Evolutionary conservation across 2,797 vertebrate species (phyloP).

Genomic region (Pseudochaenichthys georgianus): DNA sequence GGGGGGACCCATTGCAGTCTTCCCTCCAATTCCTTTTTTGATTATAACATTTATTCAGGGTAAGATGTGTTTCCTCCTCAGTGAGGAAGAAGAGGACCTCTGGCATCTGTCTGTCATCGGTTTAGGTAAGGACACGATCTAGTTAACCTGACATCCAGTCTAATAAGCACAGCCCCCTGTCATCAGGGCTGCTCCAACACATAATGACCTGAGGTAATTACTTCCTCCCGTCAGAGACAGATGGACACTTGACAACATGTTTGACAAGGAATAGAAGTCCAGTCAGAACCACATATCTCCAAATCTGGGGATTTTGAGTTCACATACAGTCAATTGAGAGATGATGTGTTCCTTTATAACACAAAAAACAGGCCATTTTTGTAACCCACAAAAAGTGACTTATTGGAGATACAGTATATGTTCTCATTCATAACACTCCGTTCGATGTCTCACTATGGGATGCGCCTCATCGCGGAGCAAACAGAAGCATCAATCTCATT

Average conservation of each 20-base stretch:
- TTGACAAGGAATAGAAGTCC: conserved; percentile 30
- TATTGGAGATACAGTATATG: not conserved
- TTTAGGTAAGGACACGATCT: conserved; percentile 31
- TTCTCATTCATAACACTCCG: too few species aligned
- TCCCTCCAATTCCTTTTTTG: conserved; percentile 32
- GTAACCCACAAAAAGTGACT: not conserved
- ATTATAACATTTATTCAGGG: conserved; percentile 19
- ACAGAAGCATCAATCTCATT: too few species aligned
- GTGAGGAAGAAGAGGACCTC: conserved; percentile 27
- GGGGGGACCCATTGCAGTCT: conserved; percentile 22
- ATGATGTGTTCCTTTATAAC: not conserved
- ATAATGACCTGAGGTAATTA: conserved; percentile 66
- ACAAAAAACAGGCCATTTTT: not conserved
- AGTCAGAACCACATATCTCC: not conserved
- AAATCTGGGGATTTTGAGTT: not conserved
- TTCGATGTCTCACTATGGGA: too few species aligned
- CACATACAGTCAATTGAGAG: not conserved
- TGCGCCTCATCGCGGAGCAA: too few species aligned
- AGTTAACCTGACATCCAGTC: conserved; percentile 57
- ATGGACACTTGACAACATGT: conserved; percentile 40
- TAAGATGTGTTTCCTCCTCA: conserved; percentile 44
- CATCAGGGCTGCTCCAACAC: conserved; percentile 48
- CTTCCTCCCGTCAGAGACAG: conserved; percentile 61
- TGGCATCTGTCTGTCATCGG: conserved; percentile 48
- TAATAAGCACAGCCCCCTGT: conserved; percentile 51